Conservation (phyloP, 2,797 vertebrate species). For the Lutjanus argentimaculatus region DNA sequence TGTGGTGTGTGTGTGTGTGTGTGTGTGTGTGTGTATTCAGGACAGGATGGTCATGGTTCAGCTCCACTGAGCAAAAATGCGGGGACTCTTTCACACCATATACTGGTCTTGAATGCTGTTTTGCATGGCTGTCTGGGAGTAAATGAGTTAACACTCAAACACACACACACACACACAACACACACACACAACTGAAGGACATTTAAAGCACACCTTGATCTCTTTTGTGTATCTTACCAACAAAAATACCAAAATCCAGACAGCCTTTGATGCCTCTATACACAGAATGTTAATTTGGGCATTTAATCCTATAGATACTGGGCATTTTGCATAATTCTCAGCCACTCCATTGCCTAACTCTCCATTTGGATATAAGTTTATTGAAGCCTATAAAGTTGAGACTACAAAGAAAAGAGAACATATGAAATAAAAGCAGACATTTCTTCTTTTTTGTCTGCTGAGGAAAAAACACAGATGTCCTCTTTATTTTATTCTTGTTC, state of each 20-base stretch:
- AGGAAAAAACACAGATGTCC: background rate
- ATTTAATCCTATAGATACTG: conserved; percentile 40
- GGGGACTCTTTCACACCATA: conserved; percentile 57
- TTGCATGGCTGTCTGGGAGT: conserved; percentile 55
- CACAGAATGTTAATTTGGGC: conserved; percentile 41
- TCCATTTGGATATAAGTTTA: conserved; percentile 27
- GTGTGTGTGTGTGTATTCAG: conserved; percentile 37
- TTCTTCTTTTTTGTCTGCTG: background rate
- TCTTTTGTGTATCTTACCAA: conserved; percentile 34
- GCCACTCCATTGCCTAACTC: conserved; percentile 18
- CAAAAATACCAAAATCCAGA: conserved; percentile 49
- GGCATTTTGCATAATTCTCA: conserved; percentile 54
- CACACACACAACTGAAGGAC: conserved; percentile 15
- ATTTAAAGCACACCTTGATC: conserved; percentile 43
- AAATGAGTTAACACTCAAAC: conserved; percentile 32
- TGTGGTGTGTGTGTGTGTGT: conserved; percentile 25
- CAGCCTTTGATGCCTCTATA: conserved; percentile 35
- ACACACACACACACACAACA: conserved; percentile 20
- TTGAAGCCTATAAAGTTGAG: conserved; percentile 18
- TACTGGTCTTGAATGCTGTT: conserved; percentile 56
- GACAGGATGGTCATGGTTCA: conserved; percentile 62
- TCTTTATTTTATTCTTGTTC: conserved; percentile 6
- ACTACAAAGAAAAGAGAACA: conserved; percentile 33
- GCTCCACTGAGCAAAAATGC: conserved; percentile 54
- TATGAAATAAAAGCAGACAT: conserved; percentile 9